Conservation (phyloP, 2,888 invertebrate genomes). For the Stenchaetothrips biformis region DNA sequence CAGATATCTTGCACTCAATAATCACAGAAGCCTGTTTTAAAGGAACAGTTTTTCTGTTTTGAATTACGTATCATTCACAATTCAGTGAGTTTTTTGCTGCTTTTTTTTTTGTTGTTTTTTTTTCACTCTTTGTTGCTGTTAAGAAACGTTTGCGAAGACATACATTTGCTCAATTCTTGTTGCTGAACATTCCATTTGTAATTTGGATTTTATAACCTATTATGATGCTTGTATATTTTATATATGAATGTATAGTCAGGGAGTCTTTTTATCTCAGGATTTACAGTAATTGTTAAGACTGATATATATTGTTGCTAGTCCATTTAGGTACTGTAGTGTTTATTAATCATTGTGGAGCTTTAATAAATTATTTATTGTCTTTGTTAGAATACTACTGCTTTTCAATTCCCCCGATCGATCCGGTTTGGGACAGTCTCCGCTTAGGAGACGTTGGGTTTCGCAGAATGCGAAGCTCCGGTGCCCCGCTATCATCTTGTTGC, state of each 20-base stretch:
- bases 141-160: neutral
- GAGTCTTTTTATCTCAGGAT: neutral
- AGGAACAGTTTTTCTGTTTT: neutral
- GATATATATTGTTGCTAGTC: constrained; percentile 12
- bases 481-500: too few relatives aligned
- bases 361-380: constrained; percentile 6
- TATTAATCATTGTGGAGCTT: neutral
- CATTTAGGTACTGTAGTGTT: neutral
- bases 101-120: neutral
- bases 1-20: too few relatives aligned
- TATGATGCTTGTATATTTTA: neutral
- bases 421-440: too few relatives aligned
- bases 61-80: neutral
- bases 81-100: neutral
- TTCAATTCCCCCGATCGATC: too few relatives aligned
- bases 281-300: neutral
- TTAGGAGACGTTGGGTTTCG: too few relatives aligned
- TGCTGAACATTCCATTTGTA: constrained; percentile 9
- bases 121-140: neutral
- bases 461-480: too few relatives aligned
- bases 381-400: neutral
- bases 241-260: neutral
- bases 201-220: neutral
- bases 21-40: too few relatives aligned
- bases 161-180: neutral